Evolutionary conservation across 2,113 vertebrate species (phyloP).

Genomic region (Helogale parvula): DNA sequence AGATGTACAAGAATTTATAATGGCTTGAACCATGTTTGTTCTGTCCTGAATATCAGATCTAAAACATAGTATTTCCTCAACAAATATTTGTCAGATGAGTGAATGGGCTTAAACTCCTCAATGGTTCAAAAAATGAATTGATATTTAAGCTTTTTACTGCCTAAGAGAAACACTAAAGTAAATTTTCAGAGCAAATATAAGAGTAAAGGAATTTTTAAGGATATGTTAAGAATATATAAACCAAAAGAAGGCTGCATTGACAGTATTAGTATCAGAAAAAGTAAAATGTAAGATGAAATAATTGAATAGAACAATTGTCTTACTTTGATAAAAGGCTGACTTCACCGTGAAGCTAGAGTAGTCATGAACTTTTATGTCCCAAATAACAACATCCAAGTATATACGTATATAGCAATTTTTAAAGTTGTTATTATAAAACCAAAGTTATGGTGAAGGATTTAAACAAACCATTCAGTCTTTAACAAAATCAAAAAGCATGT

Average conservation of each 20-base stretch:
- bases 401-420: neutral
- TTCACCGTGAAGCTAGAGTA: neutral
- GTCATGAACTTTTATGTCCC: neutral
- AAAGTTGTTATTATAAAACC: conserved; percentile 23
- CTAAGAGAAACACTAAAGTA: neutral
- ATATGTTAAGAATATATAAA: neutral
- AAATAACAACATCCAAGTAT: neutral
- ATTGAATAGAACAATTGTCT: neutral
- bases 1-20: neutral
- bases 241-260: neutral
- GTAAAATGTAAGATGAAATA: neutral
- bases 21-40: neutral
- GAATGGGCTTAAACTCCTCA: neutral
- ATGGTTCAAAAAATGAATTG: neutral
- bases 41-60: neutral
- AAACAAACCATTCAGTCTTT: neutral
- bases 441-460: neutral
- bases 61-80: neutral
- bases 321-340: neutral
- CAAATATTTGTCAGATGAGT: neutral
- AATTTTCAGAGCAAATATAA: neutral
- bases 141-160: neutral
- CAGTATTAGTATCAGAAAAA: neutral
- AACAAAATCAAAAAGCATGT: conserved; percentile 3
- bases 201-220: neutral